Conservation (phyloP, 2,797 vertebrate species). For the Loriculus beryllinus region DNA sequence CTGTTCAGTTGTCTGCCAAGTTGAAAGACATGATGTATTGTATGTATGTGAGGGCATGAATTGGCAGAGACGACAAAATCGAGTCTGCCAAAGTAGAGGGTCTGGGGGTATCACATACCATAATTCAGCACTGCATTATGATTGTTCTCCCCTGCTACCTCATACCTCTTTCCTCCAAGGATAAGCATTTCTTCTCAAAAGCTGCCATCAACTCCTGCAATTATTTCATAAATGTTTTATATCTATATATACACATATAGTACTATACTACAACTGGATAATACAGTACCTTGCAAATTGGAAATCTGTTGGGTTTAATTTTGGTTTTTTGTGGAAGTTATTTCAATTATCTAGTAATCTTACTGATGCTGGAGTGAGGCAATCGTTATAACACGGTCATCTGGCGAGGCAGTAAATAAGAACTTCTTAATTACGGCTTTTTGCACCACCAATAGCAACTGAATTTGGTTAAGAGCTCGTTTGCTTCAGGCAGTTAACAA, state of each 20-base stretch:
- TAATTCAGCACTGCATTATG: not conserved
- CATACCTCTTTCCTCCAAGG: not conserved
- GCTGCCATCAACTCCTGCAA: not conserved
- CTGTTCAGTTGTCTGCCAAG: not conserved
- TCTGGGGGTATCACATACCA: not conserved
- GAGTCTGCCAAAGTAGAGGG: not conserved
- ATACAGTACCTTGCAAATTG: not conserved
- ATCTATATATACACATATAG: not conserved
- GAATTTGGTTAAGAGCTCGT: accelerated
- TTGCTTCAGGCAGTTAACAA: not conserved
- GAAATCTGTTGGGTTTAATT: not conserved
- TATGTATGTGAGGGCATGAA: not conserved
- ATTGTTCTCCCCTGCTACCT: not conserved
- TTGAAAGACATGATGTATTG: not conserved
- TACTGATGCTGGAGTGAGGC: not conserved
- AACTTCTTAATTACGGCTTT: not conserved
- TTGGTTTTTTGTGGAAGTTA: not conserved
- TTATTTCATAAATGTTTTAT: not conserved
- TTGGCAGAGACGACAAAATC: not conserved
- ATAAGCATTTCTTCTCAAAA: not conserved
- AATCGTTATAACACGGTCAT: not conserved
- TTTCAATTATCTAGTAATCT: not conserved
- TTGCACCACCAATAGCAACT: not conserved
- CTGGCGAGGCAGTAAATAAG: not conserved
- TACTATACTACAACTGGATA: not conserved